Evolutionary conservation across 2,113 vertebrate species (phyloP), one percentile per base, ranked within the genome.

Genomic region (Phasianus colchicus): DNA sequence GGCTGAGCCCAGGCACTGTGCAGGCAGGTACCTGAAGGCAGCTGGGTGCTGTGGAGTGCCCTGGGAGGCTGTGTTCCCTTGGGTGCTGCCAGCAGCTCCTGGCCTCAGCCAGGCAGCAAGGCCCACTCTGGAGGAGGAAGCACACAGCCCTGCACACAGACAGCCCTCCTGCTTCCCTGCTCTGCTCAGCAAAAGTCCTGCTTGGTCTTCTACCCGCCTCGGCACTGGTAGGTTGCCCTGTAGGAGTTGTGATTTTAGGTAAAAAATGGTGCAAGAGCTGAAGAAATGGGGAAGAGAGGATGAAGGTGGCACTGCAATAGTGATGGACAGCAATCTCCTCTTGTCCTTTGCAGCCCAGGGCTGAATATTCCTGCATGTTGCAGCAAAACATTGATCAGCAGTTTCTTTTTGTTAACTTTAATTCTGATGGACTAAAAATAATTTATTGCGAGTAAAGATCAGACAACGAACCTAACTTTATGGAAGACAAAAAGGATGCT

Each of bases 111-210:
- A 19, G 48, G 54, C 60, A 42, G 66, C 24, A 30, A 14, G 32
- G 21, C 43, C 60, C 32, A 2, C 0, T 3, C 6, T 1, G 40
- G n/a, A 48, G 40, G 18, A 20, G 27, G 38, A 18, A 4, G 10
- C 1, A 2, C 13, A 11, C 6, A 9, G 1, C 2, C 48, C 16
- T 3, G 1, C 2, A 10, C 45, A 19, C 0, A 0, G 13, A 38
- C 76, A 52, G 73, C 57, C 32, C 43, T 6, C 1, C 61, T 6
- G 43, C 54, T 47, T 40, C 0, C 0, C n/a, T 36, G 60, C 57
- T 36, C 11, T 8, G 30, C 38, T 45, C 81, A 34, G 82, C 61
- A 38, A 93, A 76, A 80, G 32, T 14, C 83, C 72, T 1, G 0
- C 0, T 4, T 4, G 2, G 38, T 1, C 36, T n/a, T 48, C 83